Base-by-base conservation (phyloP, 2,113 vertebrate species). In the Furnarius figulus region DNA sequence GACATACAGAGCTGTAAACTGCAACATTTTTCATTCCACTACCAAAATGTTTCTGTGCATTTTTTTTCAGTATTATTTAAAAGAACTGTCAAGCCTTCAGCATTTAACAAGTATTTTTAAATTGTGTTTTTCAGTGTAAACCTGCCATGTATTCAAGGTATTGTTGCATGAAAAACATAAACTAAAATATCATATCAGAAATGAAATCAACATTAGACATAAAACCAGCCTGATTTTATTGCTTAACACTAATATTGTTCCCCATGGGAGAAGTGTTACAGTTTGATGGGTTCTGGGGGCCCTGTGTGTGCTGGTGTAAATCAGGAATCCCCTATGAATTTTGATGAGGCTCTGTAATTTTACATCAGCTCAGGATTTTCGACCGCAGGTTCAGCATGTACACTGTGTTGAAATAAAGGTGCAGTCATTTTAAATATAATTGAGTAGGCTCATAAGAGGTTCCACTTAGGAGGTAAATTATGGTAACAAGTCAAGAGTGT, bases 381-480 rank as follows among this genome's bases (percentile, higher is more conserved):
- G 74, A 93, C 40, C 15, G 0, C 40, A 27, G 63, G 91, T 96
- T 95, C 87, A 65, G 49, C 5, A 0, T 76, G 87, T 75, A 61
- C 50, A n/a, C 77, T 61, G 49, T 68, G 73, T 31, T 52, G 76
- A 87, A 96, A 96, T 80, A 94, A 96, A 94, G 96, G 95, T 94
- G 70, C 93, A 96, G 90, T 85, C 90, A 46, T 93, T 96, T 92
- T 92, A 94, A 81, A 93, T 94, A 92, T 95, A 96, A 96, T 95
- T 95, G 96, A 96, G 95, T 88, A 96, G 85, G 79, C 90, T 96
- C 65, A 42, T 96, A 96, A 97, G 95, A 96, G 96, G 90, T 94
- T 96, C 93, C 96, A 97, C 96, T 94, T 96, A 92, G 88, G 92
- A 96, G 85, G 95, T 87, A 96, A 96, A 97, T 96, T 96, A 97